Conservation (phyloP, 2,888 invertebrate genomes). For the Troglohyphantes excavatus region DNA sequence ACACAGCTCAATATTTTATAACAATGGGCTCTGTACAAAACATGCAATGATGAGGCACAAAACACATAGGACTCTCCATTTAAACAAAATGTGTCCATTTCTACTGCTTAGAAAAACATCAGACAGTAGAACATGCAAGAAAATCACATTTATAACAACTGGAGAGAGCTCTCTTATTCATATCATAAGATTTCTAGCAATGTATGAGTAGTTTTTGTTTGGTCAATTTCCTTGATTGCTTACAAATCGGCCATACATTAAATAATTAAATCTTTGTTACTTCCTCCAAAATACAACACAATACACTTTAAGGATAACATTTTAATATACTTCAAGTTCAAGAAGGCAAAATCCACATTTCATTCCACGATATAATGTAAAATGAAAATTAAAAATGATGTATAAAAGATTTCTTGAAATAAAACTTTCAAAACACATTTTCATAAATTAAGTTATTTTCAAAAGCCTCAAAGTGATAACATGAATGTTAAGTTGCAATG, state of each 20-base stretch:
- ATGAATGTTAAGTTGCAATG: neutral
- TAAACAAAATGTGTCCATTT: slow-evolving; percentile 30
- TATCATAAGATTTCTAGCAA: neutral
- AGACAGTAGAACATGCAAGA: slow-evolving; percentile 61
- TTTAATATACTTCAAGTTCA: neutral
- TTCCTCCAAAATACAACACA: neutral
- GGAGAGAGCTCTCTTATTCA: slow-evolving; percentile 33
- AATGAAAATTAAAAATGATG: neutral
- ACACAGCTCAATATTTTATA: slow-evolving; percentile 60
- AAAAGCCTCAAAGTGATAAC: neutral
- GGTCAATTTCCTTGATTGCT: neutral
- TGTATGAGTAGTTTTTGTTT: neutral
- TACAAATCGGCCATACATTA: neutral
- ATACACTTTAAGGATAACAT: neutral
- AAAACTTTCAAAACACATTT: neutral
- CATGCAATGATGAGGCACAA: slow-evolving; percentile 70
- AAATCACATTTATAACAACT: slow-evolving; percentile 60
- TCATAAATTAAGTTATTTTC: neutral
- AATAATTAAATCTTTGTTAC: neutral
- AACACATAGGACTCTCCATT: slow-evolving; percentile 59
- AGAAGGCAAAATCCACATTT: neutral
- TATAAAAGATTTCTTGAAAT: neutral
- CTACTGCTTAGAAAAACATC: slow-evolving; percentile 41
- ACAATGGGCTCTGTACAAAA: slow-evolving; percentile 68
- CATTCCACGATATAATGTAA: neutral